Base-by-base conservation (phyloP, 2,797 vertebrate genomes). In the Xyrichtys novacula region DNA sequence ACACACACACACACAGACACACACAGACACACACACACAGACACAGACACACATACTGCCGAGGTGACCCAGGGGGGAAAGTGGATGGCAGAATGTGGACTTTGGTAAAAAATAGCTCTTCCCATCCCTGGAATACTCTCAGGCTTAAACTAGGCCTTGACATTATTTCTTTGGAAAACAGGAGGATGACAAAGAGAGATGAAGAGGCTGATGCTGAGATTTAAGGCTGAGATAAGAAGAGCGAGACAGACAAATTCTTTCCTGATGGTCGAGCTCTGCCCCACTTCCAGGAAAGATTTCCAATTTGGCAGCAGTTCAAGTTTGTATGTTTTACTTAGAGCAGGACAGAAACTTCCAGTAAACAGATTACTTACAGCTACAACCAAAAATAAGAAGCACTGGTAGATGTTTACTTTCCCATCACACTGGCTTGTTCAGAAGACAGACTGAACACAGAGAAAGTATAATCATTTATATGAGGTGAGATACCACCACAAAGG, bases 41-140 rank as follows among this genome's bases (percentile, higher is more conserved):
- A 28, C 23, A 43, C 54, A 70, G 39, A 67, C 59, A 57, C 60
- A 40, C 26, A 36, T 31, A 58, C 55, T 53, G 42, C 49, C 60
- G 47, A 69, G 71, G 55, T 59, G 76, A 83, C 78, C 74, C 72
- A 55, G 49, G 42, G 87, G 80, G 76, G 77, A 42, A 72, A 70
- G 73, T 68, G 80, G 78, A 43, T 26, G 6, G 57, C 71, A 83
- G 86, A 90, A 81, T 81, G 86, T 78, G 65, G 71, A 79, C 75
- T 80, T 32, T 29, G 54, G 50, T 88, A 86, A 87, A n/a, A 91
- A 89, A 89, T 88, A 92, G 78, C 65, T 75, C 32, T 16, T 1
- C 31, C 65, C 72, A 70, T 82, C 52, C 79, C 62, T 58, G 63
- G 64, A 85, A 81, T 69, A 56, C 74, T 71, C 48, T 53, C 53